phyloP scores from a whole-genome alignment of 2,113 vertebrate genomes.

The Formicarius rufipectus region DNA sequence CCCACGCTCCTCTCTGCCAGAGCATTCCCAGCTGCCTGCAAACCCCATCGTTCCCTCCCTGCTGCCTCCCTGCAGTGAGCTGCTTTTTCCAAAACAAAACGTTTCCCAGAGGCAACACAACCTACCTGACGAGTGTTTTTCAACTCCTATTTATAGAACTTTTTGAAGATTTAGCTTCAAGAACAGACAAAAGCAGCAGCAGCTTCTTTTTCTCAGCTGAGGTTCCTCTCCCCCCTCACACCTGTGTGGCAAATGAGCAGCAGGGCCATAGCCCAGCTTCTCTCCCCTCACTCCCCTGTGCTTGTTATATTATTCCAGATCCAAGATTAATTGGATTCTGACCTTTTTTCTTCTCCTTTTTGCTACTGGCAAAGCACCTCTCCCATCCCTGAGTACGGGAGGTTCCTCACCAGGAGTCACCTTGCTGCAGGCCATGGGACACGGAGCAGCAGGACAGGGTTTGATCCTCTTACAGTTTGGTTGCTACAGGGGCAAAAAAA shows the following conservation, averaged over 20 bases:
- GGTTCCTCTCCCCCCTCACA: background rate
- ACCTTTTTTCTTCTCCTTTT: background rate
- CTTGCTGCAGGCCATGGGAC: background rate
- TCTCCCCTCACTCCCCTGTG: background rate
- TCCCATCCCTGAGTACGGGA: background rate
- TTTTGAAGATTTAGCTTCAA: background rate
- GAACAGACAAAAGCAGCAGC: background rate
- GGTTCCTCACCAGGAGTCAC: background rate
- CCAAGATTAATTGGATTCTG: background rate
- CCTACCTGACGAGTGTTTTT: background rate
- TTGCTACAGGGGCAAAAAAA: background rate
- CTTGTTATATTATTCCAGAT: background rate
- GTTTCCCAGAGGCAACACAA: background rate
- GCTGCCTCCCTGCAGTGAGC: background rate
- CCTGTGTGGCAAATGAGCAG: rapidly evolving
- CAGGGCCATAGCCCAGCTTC: background rate
- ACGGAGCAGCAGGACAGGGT: background rate
- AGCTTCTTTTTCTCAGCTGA: background rate
- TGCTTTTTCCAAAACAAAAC: background rate
- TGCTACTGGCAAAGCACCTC: background rate
- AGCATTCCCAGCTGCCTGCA: background rate
- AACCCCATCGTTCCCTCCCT: background rate
- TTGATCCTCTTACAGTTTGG: background rate
- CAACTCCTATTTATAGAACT: background rate
- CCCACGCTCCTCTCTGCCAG: background rate